A percentile compares a stretch with the other conserved stretches of the same genome.
Evolutionary conservation across 2,797 vertebrate genomes (phyloP).

Genomic region (Naso thynnoides): DNA sequence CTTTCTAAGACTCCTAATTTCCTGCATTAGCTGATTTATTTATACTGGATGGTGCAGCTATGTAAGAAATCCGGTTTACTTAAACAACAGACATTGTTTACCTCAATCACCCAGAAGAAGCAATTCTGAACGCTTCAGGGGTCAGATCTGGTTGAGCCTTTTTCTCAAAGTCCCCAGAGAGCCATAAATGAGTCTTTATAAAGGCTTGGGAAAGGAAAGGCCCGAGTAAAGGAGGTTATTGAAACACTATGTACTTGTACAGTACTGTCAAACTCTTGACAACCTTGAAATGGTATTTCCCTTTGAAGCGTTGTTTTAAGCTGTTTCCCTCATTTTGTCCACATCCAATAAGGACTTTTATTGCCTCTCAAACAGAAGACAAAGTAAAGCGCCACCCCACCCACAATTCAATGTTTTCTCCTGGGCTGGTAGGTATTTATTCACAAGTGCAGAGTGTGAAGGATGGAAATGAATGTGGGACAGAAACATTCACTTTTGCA

Average conservation of each 20-base stretch:
- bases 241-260: constrained; percentile 42
- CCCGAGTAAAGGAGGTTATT: constrained; percentile 42
- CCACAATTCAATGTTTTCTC: constrained; percentile 40
- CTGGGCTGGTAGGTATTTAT: constrained; percentile 21
- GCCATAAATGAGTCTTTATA: constrained; percentile 44
- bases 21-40: constrained; percentile 63
- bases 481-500: neutral
- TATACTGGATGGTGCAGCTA: constrained; percentile 25
- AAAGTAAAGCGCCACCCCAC: constrained; percentile 25
- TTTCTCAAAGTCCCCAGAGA: constrained; percentile 56
- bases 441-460: constrained; percentile 23
- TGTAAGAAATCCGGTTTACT: constrained; percentile 48
- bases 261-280: constrained; percentile 51
- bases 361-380: constrained; percentile 58
- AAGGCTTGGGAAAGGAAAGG: constrained; percentile 68
- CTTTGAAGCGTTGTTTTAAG: constrained; percentile 65
- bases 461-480: constrained; percentile 35
- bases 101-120: constrained; percentile 57
- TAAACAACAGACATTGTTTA: constrained; percentile 72
- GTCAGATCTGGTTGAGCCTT: constrained; percentile 60
- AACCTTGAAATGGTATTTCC: constrained; percentile 55
- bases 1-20: constrained; percentile 47
- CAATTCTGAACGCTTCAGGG: constrained; percentile 58
- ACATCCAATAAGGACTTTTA: constrained; percentile 40
- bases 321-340: constrained; percentile 30